phyloP scores from a whole-genome alignment of 64 coral and sea anemone species.

The Pocillopora damicornis region DNA sequence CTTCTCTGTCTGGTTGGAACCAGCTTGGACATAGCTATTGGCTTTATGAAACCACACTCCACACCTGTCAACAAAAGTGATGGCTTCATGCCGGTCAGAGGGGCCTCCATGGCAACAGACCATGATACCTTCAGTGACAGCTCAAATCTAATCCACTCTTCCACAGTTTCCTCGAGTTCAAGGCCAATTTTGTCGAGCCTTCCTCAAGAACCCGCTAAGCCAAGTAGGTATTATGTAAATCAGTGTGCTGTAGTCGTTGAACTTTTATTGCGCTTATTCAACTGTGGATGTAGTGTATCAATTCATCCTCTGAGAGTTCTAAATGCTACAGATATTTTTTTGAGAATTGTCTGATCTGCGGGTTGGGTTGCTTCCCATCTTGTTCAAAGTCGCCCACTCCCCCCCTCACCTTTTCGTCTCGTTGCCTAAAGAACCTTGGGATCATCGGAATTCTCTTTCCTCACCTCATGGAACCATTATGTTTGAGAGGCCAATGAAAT shows the following conservation, averaged over 20 bases:
- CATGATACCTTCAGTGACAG: neutral
- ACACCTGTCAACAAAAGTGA: slow-evolving; percentile 1
- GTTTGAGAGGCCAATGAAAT: no score
- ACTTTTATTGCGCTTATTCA: no score
- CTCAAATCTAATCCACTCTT: neutral
- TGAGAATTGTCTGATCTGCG: no score
- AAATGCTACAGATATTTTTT: no score
- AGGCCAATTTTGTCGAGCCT: neutral
- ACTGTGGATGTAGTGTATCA: no score
- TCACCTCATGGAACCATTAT: no score
- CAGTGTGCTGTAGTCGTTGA: no score
- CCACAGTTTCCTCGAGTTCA: neutral
- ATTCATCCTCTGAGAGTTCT: neutral
- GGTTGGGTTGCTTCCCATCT: no score
- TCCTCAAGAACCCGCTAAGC: neutral
- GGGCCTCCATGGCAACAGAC: neutral
- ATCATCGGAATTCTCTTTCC: no score
- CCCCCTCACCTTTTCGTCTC: no score
- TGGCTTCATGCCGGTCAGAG: slow-evolving; percentile 26
- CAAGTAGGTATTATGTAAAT: neutral
- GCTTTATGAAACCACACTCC: neutral
- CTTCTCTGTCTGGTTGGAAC: slow-evolving; percentile 55
- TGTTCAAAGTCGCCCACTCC: no score
- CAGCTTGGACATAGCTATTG: slow-evolving; percentile 26
- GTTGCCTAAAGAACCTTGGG: no score